Percentiles rank a stretch among this genome's conserved stretches.
phyloP scores from a whole-genome alignment of 2,797 vertebrate genomes.

The Anguilla marmorata region DNA sequence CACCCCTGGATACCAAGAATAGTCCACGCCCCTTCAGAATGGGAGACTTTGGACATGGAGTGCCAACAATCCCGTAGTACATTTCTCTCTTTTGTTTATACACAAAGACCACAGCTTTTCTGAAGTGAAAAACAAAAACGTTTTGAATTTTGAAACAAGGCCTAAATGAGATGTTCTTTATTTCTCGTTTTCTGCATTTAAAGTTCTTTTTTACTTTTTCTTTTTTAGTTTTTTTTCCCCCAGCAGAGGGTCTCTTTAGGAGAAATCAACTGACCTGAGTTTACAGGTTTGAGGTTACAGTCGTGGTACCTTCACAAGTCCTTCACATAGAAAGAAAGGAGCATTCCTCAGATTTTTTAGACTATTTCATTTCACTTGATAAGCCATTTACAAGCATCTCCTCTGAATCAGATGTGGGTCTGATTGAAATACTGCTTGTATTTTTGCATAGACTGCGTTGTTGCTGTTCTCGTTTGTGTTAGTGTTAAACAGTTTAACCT shows the following conservation, averaged over 20 bases:
- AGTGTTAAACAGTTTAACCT: too few species aligned
- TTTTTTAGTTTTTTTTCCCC: not conserved
- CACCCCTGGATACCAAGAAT: not conserved
- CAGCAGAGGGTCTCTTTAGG: not conserved
- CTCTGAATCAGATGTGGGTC: not conserved
- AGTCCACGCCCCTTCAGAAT: not conserved
- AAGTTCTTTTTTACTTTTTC: not conserved
- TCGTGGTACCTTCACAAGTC: not conserved
- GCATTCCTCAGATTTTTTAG: conserved; percentile 44
- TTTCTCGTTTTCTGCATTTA: not conserved
- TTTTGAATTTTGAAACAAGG: not conserved
- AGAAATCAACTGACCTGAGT: not conserved
- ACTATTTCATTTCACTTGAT: not conserved
- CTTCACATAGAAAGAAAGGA: not conserved
- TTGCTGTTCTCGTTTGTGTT: too few species aligned
- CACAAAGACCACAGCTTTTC: not conserved
- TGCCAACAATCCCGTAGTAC: not conserved
- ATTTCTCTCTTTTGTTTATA: not conserved
- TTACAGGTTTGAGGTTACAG: not conserved
- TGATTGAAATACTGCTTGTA: not conserved
- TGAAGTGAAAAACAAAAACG: not conserved
- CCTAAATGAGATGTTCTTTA: not conserved
- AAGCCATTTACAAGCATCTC: not conserved
- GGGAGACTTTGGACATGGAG: not conserved
- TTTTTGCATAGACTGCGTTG: too few species aligned